These are phyloP conservation scores for Diplosoma virens DNA, from an alignment of 23 tunicate species.

Conservation along the genomic window DNA sequence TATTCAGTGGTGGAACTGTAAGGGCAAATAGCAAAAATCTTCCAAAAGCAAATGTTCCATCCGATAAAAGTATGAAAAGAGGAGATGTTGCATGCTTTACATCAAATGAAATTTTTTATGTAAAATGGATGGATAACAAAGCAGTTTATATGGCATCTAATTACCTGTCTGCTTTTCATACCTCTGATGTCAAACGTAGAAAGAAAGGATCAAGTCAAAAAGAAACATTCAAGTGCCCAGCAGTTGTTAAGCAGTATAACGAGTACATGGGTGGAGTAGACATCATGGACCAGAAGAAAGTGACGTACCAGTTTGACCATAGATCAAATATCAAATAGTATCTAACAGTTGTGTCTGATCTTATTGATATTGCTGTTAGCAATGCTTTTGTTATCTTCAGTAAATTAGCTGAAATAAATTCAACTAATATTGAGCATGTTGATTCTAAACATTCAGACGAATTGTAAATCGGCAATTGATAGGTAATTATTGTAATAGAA, in stretches of 20 bases:
- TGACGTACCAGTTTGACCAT: conserved; percentile 19
- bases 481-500: background rate
- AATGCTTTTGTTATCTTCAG: conserved; percentile 15
- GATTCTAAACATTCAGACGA: background rate
- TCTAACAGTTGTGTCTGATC: background rate
- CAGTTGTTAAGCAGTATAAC: background rate
- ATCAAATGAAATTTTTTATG: background rate
- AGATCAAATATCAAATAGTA: conserved; percentile 10
- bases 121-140: conserved; percentile 17
- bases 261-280: background rate
- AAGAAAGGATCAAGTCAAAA: background rate
- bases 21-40: background rate
- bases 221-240: background rate
- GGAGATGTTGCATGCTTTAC: conserved; percentile 4
- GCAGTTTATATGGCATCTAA: conserved; percentile 2
- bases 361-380: conserved; percentile 1
- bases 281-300: conserved; percentile 15
- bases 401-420: background rate
- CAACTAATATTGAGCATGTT: no score
- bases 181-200: background rate
- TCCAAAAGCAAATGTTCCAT: conserved; percentile 8
- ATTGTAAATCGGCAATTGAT: background rate
- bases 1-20: background rate
- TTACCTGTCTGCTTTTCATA: background rate
- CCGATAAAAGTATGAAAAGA: conserved; percentile 4